Base-by-base conservation (phyloP, 2,113 vertebrate genomes). In the Chloropsis cyanopogon region DNA sequence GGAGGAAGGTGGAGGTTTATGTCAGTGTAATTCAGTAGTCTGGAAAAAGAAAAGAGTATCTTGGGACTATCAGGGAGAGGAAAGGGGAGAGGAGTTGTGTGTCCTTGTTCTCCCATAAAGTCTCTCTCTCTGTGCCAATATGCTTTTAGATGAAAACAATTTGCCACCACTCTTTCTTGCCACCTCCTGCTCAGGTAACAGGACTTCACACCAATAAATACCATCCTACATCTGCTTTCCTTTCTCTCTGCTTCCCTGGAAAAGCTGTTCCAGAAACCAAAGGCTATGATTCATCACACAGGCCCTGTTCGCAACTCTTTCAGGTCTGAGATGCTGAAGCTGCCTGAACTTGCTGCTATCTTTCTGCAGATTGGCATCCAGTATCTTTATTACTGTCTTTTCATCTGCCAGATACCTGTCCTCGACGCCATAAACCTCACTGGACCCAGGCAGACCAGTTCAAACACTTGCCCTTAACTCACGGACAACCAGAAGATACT, bases 281-380 rank as follows among this genome's bases (percentile, higher is more conserved):
- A 64, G 25, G 14, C 35, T 33, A 12, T 1, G 4, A 35, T 11
- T 47, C 31, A 65, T 53, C 49, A 65, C 4, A 4, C 64, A 72
- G 26, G 7, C 16, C 29, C 46, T 10, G 17, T 46, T 79, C 41
- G 15, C 0, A 4, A 9, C 13, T 73, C 47, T 20, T 50, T 25
- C 26, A 66, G 17, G 22, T 53, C 12, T 50, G 29, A 65, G n/a
- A 72, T 20, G 37, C 31, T 0, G 0, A 53, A 72, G 46, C 14
- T 54, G 31, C 17, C 25, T 50, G 46, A 64, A 29, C 14, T 54
- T 70, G 18, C 29, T 37, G 33, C 37, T 90, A n/a, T 37, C 31
- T 17, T 57, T 56, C 56, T 78, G 59, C 46, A 78, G 50, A 35
- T 3, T 39, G 53, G 21, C 25, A 84, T 25, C 25, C 33, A 90